Evolutionary conservation across 2,797 vertebrate genomes (phyloP), one percentile per base, ranked within the genome.

Genomic region (Gypaetus barbatus): DNA sequence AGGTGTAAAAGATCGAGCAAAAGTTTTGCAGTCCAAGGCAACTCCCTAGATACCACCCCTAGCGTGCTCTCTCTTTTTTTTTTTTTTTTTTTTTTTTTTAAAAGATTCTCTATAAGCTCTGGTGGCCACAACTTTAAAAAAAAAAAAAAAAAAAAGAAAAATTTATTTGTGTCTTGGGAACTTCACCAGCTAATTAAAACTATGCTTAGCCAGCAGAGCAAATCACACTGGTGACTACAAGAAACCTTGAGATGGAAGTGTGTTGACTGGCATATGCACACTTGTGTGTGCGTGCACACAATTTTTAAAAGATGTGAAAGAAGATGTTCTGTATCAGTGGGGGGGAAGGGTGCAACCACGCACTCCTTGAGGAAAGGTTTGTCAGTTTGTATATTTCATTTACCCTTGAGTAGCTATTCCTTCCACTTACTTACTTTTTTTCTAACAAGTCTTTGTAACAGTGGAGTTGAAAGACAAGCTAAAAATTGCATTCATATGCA

Each of bases 131-230:
- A 87, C 6, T 44, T 43, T 4, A 16, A 33, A 68, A 52, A 41
- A 41, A 58, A n/a, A n/a, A n/a, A 35, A 43, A 35, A 54, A 51
- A 27, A 58, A 33, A 28, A 33, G 39, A 44, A 63, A 58, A 64
- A 69, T 54, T 52, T 65, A 48, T 33, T 21, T 60, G 24, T 48
- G 14, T 88, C 61, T 80, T 90, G 64, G 60, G 86, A 74, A 56
- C 81, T 84, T 64, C 35, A 90, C 35, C n/a, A n/a, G 51, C 30
- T 83, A 66, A 73, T 89, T 96, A 90, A 95, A 95, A 89, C 39
- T 65, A 46, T 56, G 27, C 71, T 91, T 95, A 64, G 18, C 69
- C 73, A 89, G 35, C 43, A 92, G 33, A 94, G 18, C 16, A 90
- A 65, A 80, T 61, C 31, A 30, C 48, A 56, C 27, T 39, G 56